phyloP scores from a whole-genome alignment of 2,113 vertebrate species.

The Spea multiplicata region DNA sequence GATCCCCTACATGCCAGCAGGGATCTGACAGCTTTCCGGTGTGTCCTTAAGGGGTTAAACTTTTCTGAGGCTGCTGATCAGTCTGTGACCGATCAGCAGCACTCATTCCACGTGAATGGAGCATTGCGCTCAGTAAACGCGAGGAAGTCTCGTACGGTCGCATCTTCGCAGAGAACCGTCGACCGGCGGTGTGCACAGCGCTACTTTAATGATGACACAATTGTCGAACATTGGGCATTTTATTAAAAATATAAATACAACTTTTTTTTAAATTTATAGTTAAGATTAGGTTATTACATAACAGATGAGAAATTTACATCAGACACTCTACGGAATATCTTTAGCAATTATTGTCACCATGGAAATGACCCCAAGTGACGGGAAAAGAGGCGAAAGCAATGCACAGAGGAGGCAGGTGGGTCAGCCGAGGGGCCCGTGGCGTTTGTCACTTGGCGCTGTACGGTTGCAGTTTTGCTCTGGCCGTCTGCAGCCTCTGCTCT shows the following conservation, averaged over 20 bases:
- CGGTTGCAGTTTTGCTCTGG: slow-evolving; percentile 68
- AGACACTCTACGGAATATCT: not conserved
- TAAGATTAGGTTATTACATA: not conserved
- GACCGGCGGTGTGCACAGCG: not conserved
- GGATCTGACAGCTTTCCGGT: too few relatives aligned
- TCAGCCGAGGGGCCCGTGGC: not conserved
- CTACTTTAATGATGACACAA: too few relatives aligned
- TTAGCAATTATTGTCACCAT: not conserved
- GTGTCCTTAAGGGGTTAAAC: too few relatives aligned
- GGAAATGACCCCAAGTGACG: not conserved
- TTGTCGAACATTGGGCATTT: not conserved
- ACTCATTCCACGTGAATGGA: too few relatives aligned
- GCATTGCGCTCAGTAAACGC: too few relatives aligned
- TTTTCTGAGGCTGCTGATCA: too few relatives aligned
- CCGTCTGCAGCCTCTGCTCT: slow-evolving; percentile 83
- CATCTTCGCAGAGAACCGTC: not conserved
- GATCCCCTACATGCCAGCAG: too few relatives aligned
- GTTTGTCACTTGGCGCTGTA: slow-evolving; percentile 60
- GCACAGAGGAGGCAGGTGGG: not conserved
- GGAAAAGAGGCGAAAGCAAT: not conserved
- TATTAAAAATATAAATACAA: slow-evolving; percentile 42
- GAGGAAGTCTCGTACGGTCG: too few relatives aligned
- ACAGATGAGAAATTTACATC: not conserved
- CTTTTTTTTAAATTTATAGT: not conserved
- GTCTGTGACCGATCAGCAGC: too few relatives aligned